Percentiles rank a stretch among this genome's conserved stretches.
These are phyloP conservation scores for Pachliopta kotzebuea DNA, from an alignment of 2,888 invertebrate genomes.

Conservation along the genomic window DNA sequence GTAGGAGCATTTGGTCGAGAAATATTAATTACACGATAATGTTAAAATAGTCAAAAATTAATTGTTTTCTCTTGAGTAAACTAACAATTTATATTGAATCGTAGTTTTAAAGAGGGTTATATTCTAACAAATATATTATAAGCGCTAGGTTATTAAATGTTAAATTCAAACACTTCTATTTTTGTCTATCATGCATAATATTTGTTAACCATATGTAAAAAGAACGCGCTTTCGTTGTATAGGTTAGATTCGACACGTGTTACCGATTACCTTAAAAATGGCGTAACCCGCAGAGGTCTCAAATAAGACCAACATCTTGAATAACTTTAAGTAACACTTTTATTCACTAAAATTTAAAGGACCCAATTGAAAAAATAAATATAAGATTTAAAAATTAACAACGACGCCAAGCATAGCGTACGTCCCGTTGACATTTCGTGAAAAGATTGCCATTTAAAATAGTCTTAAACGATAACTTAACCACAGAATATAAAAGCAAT, in stretches of 20 bases:
- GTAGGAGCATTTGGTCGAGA: no score
- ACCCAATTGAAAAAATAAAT: background rate
- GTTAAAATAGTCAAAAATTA: no score
- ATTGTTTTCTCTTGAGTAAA: no score
- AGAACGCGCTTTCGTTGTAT: background rate
- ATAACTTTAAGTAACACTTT: constrained; percentile 35
- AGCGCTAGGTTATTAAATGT: no score
- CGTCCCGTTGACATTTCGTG: constrained; percentile 14
- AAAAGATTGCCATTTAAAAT: constrained; percentile 14
- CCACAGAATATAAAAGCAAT: background rate
- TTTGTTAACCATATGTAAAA: no score
- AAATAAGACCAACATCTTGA: constrained; percentile 92
- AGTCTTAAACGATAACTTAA: background rate
- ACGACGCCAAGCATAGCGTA: constrained; percentile 22
- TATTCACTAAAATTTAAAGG: constrained; percentile 3
- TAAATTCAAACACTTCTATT: no score
- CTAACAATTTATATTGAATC: no score
- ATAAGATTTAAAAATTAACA: constrained; percentile 1
- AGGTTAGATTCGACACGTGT: constrained; percentile 70
- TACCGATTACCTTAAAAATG: constrained; percentile 90
- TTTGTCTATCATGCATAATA: no score
- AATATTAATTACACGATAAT: no score
- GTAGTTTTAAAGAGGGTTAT: no score
- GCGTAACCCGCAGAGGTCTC: constrained; percentile 97
- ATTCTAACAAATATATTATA: no score